Evolutionary conservation across 2,888 invertebrate genomes (phyloP), one percentile per base, ranked within the genome.

Genomic region (Lasius fuliginosus): DNA sequence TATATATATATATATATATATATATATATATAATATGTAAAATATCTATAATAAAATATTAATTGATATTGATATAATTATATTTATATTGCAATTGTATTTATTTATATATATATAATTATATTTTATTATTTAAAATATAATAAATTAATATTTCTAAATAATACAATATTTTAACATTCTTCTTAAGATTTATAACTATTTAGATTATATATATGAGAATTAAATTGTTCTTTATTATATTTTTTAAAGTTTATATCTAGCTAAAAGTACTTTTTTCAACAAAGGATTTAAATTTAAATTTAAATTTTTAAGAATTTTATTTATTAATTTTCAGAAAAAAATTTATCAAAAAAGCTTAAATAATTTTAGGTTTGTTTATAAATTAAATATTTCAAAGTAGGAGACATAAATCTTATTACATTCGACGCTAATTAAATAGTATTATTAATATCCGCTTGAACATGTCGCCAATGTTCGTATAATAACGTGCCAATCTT

Each of bases 401-500:
- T 4, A 27, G 15, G 3, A 9, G 58, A 56, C 4, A 36, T 30
- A 53, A n/a, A 18, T 27, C 27, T 53, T 71, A 12, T 53, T 53
- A n/a, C 6, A 23, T 42, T 8, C 8, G 40, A 23, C 9, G 27
- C 3, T 15, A 53, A 53, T 53, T 53, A 53, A 27, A 69, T 56
- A 23, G 3, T 42, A 33, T 42, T 23, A 23, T 56, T 40, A 56
- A 56, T 56, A 56, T 27, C 4, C 6, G 58, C 30, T 40, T 58
- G 15, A 58, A 40, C 36, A 33, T 56, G 23, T 58, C 15, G 11
- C 18, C 40, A 18, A 56, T 27, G 1, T 0, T 53, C n/a, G 2
- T 53, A 53, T 53, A 46, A 46, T 71, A 40, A 73, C 40, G 18
- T 58, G 27, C 73, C 18, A 23, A 40, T 73, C 58, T 73, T 71